Evolutionary conservation across 2,888 invertebrate genomes (phyloP).

Genomic region (Acrobeloides nanus): DNA sequence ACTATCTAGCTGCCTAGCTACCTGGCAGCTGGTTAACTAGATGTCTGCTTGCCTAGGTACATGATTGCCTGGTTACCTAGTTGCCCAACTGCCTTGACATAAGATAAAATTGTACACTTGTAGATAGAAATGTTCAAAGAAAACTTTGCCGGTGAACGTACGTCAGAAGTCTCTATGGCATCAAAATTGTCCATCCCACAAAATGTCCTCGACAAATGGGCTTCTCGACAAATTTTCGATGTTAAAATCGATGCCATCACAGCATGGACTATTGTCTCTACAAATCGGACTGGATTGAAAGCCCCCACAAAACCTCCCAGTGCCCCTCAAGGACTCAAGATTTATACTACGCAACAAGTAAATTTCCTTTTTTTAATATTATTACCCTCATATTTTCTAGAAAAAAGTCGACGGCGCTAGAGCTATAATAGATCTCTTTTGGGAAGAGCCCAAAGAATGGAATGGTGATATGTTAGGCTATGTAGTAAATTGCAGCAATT

Average conservation of each 20-base stretch:
- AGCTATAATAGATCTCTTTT: slow-evolving; percentile 50
- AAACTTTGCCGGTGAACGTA: slow-evolving; percentile 25
- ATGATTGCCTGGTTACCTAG: too few species aligned
- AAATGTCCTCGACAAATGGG: slow-evolving; percentile 37
- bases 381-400: slow-evolving; percentile 12
- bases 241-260: slow-evolving; percentile 39
- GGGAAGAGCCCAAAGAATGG: slow-evolving; percentile 48
- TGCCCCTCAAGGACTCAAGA: slow-evolving; percentile 33
- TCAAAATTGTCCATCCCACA: slow-evolving; percentile 31
- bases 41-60: too few species aligned
- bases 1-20: too few species aligned
- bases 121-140: slow-evolving; percentile 22
- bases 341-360: slow-evolving; percentile 48
- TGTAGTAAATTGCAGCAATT: slow-evolving; percentile 44
- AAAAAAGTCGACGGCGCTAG: slow-evolving; percentile 51
- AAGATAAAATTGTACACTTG: slow-evolving; percentile 1
- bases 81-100: too few species aligned
- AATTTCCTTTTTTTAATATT: not conserved
- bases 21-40: too few species aligned
- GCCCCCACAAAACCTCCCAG: slow-evolving; percentile 51
- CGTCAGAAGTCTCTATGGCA: slow-evolving; percentile 27
- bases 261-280: slow-evolving; percentile 34
- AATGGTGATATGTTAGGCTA: slow-evolving; percentile 46
- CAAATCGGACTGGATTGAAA: slow-evolving; percentile 37
- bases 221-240: slow-evolving; percentile 46